These are phyloP conservation scores for Ennomos quercinarius DNA, from an alignment of 2,888 invertebrate genomes.

Conservation along the genomic window DNA sequence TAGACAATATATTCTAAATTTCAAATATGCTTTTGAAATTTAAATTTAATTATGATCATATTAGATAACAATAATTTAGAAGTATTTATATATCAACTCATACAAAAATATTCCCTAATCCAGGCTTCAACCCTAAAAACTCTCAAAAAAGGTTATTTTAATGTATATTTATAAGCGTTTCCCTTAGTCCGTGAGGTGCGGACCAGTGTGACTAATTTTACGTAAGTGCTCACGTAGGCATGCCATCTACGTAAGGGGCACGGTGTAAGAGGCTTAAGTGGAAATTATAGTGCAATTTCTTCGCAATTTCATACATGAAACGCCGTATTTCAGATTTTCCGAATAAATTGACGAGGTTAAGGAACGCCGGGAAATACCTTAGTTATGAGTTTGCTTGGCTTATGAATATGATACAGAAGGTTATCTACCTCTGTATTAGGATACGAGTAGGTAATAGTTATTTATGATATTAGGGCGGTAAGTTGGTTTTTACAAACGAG, in stretches of 20 bases:
- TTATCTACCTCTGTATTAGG: not conserved
- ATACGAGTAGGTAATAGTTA: not conserved
- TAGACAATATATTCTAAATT: no score
- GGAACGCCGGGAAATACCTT: conserved; percentile 28
- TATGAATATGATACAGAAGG: not conserved
- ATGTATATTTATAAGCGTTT: conserved; percentile 53
- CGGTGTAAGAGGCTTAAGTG: conserved; percentile 59
- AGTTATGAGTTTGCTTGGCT: conserved; percentile 6
- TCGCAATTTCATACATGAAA: conserved; percentile 47
- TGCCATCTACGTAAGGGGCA: conserved; percentile 53
- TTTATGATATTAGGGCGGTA: no score
- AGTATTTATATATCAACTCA: not conserved
- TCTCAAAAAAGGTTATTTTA: conserved; percentile 24
- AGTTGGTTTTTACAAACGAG: no score
- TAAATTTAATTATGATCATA: no score
- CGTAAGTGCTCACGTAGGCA: conserved; percentile 65
- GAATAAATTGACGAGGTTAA: conserved; percentile 41
- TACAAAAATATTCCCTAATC: conserved; percentile 5
- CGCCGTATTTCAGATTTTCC: conserved; percentile 40
- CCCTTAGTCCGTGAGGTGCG: conserved; percentile 46
- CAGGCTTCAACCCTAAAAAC: conserved; percentile 11
- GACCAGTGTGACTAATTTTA: conserved; percentile 59
- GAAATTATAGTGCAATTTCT: conserved; percentile 60
- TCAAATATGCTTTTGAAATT: no score
- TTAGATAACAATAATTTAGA: not conserved